phyloP scores from a whole-genome alignment of 2,797 vertebrate genomes.

The Urocyon cinereoargenteus region DNA sequence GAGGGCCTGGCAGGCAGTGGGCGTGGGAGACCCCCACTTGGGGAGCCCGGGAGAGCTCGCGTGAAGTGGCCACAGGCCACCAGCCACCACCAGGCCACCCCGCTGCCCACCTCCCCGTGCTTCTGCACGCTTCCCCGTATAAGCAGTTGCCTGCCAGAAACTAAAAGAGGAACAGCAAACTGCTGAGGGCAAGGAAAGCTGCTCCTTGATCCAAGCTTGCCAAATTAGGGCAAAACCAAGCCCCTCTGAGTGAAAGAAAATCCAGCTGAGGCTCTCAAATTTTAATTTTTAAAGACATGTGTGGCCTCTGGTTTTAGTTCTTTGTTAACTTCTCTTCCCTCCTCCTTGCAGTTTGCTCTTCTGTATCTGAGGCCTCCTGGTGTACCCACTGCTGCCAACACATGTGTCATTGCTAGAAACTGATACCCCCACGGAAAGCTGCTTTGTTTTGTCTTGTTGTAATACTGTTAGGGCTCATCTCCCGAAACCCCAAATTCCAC shows the following conservation, averaged over 20 bases:
- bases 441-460: constrained; percentile 38
- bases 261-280: background rate
- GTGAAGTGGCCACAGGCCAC: background rate
- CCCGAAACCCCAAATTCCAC: constrained; percentile 54
- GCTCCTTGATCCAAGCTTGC: background rate
- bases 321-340: background rate
- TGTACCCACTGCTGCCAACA: constrained; percentile 14
- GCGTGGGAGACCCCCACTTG: background rate
- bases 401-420: background rate
- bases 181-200: constrained; percentile 67
- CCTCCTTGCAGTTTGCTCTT: background rate
- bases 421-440: background rate
- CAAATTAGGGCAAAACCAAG: constrained; percentile 62
- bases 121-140: background rate
- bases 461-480: background rate
- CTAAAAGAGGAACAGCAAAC: constrained; percentile 74
- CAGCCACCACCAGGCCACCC: background rate
- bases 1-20: background rate
- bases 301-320: background rate
- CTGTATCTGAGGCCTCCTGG: background rate
- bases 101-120: background rate
- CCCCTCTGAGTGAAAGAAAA: background rate
- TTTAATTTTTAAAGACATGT: background rate
- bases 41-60: background rate
- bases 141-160: constrained; percentile 6